phyloP scores from a whole-genome alignment of 2,888 invertebrate species.

The Synanthedon vespiformis region DNA sequence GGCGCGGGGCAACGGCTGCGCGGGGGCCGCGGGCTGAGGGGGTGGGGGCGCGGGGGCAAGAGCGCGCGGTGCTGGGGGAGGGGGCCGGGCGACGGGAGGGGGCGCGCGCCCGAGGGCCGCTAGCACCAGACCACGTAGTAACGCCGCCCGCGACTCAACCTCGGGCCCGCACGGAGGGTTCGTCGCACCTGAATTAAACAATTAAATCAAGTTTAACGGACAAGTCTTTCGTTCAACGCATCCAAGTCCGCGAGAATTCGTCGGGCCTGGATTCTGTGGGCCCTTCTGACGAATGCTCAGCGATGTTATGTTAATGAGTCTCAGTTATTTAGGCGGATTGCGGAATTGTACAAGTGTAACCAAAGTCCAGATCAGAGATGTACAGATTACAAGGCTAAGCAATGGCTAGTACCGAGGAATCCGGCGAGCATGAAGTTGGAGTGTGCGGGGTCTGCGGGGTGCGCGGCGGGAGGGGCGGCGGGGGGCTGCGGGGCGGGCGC shows the following conservation, averaged over 20 bases:
- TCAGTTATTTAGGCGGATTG: too few species aligned
- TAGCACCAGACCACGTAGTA: constrained; percentile 56
- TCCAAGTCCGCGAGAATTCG: too few species aligned
- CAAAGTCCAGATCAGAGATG: too few species aligned
- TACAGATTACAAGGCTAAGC: too few species aligned
- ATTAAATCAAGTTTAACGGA: too few species aligned
- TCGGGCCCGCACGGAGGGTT: constrained; percentile 31
- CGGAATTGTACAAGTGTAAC: too few species aligned
- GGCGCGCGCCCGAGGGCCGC: constrained; percentile 53
- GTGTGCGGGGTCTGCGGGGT: constrained; percentile 29
- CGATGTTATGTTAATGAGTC: too few species aligned
- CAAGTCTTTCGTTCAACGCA: too few species aligned
- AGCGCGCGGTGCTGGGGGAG: constrained; percentile 20
- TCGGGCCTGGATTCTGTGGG: too few species aligned
- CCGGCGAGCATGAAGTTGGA: constrained; percentile 49
- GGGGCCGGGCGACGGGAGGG: constrained; percentile 10
- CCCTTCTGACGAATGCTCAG: too few species aligned
- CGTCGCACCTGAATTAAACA: constrained; percentile 23
- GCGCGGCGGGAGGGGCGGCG: constrained; percentile 53
- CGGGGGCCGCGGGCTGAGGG: constrained; percentile 14
- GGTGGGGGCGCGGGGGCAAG: constrained; percentile 18
- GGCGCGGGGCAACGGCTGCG: constrained; percentile 31
- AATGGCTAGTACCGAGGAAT: constrained; percentile 31
- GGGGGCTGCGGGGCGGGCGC: constrained; percentile 68
- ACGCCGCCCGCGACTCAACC: constrained; percentile 48